A percentile compares a stretch with the other conserved stretches of the same genome.
Conservation (phyloP, 2,113 vertebrate species). For the Seriola dumerili region DNA sequence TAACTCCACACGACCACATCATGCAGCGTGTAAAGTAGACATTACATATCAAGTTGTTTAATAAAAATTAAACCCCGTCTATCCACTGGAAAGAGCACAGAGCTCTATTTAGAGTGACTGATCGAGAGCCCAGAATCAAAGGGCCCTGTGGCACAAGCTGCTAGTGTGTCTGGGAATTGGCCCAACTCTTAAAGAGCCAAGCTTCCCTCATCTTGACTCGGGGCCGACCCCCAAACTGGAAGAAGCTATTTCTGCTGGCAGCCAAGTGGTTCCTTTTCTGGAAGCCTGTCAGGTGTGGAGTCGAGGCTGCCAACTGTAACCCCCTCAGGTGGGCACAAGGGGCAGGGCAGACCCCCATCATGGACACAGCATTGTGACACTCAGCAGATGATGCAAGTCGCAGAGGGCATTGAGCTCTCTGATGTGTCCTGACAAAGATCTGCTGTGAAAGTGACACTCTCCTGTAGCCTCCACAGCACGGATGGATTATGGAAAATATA, state of each 20-base stretch:
- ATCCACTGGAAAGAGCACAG: constrained; percentile 67
- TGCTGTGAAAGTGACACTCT: constrained; percentile 18
- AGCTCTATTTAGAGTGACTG: constrained; percentile 74
- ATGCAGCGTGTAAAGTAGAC: constrained; percentile 59
- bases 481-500: constrained; percentile 20
- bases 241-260: constrained; percentile 73
- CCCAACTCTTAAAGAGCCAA: constrained; percentile 83
- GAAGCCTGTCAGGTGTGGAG: constrained; percentile 74
- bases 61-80: constrained; percentile 70
- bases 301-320: constrained; percentile 72
- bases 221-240: constrained; percentile 72
- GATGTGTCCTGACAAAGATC: constrained; percentile 47
- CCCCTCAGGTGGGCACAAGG: constrained; percentile 66
- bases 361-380: constrained; percentile 58
- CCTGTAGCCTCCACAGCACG: constrained; percentile 6
- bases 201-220: constrained; percentile 81
- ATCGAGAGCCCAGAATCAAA: constrained; percentile 79
- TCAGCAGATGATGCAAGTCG: constrained; percentile 66
- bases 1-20: constrained; percentile 49
- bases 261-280: constrained; percentile 68
- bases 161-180: constrained; percentile 74
- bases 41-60: constrained; percentile 71
- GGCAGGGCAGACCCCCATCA: constrained; percentile 55
- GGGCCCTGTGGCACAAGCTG: constrained; percentile 61
- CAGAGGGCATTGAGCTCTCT: constrained; percentile 32